Evolutionary conservation across 2,888 invertebrate genomes (phyloP).

Genomic region (Isotomurus palustris): DNA sequence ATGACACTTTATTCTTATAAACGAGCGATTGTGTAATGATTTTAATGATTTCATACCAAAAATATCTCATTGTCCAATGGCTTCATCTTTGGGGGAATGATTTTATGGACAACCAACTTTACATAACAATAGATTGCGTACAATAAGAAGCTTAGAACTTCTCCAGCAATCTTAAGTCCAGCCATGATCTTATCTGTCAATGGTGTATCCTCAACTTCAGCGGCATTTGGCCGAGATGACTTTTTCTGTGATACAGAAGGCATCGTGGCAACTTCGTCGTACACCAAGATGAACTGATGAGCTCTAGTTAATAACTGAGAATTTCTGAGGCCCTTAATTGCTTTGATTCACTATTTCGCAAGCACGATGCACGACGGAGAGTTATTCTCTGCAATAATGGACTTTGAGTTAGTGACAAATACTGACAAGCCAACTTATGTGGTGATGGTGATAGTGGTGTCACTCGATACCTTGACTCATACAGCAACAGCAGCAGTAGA

Average conservation of each 20-base stretch:
- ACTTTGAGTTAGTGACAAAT: too few species aligned
- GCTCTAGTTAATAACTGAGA: neutral
- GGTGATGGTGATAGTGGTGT: too few species aligned
- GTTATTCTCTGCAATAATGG: too few species aligned
- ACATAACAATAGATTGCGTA: slow-evolving; percentile 2
- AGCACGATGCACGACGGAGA: too few species aligned
- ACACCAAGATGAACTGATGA: neutral
- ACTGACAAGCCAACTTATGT: too few species aligned
- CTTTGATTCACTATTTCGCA: too few species aligned
- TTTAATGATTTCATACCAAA: slow-evolving; percentile 14
- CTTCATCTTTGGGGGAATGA: slow-evolving; percentile 11
- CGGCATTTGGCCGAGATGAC: neutral
- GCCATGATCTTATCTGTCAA: neutral
- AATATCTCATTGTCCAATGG: slow-evolving; percentile 18
- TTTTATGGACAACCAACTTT: neutral
- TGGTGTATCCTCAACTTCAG: neutral
- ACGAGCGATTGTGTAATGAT: too few species aligned
- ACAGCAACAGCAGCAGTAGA: too few species aligned
- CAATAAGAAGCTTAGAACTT: neutral
- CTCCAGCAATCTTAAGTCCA: neutral
- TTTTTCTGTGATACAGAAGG: neutral
- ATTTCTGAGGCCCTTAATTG: slow-evolving; percentile 4
- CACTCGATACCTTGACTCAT: too few species aligned
- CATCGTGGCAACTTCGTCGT: neutral
- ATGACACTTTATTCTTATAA: too few species aligned